Evolutionary conservation across 2,888 invertebrate species (phyloP).

Genomic region (Chelonus formosanus): DNA sequence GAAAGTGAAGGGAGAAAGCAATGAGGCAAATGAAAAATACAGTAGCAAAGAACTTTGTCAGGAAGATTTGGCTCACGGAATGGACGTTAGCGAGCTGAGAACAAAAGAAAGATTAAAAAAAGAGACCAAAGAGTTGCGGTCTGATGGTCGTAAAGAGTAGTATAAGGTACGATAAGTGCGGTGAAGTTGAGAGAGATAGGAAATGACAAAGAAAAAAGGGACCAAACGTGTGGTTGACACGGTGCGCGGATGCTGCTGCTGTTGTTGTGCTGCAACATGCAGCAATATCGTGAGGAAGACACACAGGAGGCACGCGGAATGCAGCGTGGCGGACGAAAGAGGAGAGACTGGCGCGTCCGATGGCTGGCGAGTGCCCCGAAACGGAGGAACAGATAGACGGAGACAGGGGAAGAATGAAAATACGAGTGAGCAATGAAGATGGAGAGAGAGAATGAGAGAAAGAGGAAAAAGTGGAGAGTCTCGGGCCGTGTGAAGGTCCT

Average conservation of each 20-base stretch:
- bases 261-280: not conserved
- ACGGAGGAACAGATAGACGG: slow-evolving; percentile 27
- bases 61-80: slow-evolving; percentile 26
- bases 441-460: slow-evolving; percentile 32
- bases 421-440: slow-evolving; percentile 3
- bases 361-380: slow-evolving; percentile 42
- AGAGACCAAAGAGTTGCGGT: not conserved
- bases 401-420: slow-evolving; percentile 30
- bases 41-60: slow-evolving; percentile 9
- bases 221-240: slow-evolving; percentile 28
- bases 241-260: slow-evolving; percentile 30
- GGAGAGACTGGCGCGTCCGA: slow-evolving; percentile 47
- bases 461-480: slow-evolving; percentile 25
- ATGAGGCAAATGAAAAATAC: not conserved
- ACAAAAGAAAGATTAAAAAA: slow-evolving; percentile 3
- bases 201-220: not conserved
- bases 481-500: slow-evolving; percentile 40
- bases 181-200: too few relatives aligned
- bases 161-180: slow-evolving; percentile 26
- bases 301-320: slow-evolving; percentile 45
- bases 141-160: not conserved
- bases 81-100: slow-evolving; percentile 18
- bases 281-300: slow-evolving; percentile 33
- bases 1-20: too few relatives aligned
- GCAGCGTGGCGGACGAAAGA: slow-evolving; percentile 48